These are phyloP conservation scores for Anastrepha obliqua DNA, from an alignment of 1,140 invertebrate species.

Conservation along the genomic window DNA sequence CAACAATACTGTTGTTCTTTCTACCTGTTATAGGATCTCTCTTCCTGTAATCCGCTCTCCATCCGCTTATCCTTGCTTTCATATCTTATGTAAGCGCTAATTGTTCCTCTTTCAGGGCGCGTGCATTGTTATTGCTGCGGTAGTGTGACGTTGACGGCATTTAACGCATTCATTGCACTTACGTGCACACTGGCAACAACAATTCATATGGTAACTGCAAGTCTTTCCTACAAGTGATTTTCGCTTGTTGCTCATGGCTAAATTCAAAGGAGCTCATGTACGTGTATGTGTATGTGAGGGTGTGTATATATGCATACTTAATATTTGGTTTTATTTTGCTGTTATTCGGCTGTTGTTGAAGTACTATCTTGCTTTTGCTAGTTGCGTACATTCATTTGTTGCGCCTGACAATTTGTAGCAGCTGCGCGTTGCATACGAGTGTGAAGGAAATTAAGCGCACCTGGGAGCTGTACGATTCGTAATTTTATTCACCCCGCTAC, in stretches of 20 bases:
- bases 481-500: not conserved
- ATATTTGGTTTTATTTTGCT: not conserved
- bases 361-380: not conserved
- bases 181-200: not conserved
- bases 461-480: not conserved
- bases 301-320: not conserved
- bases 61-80: not conserved
- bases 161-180: not conserved
- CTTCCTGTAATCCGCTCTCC: not conserved
- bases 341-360: not conserved
- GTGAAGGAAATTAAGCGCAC: not conserved
- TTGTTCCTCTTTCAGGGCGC: not conserved
- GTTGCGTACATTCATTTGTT: slow-evolving; percentile 25
- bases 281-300: not conserved
- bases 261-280: not conserved
- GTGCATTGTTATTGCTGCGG: not conserved
- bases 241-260: not conserved
- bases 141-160: not conserved
- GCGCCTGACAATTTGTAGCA: not conserved
- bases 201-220: not conserved
- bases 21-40: not conserved
- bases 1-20: not conserved
- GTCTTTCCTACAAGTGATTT: not conserved
- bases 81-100: not conserved
- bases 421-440: not conserved